Evolutionary conservation across 2,888 invertebrate genomes (phyloP).

Genomic region (Mimachlamys varia): DNA sequence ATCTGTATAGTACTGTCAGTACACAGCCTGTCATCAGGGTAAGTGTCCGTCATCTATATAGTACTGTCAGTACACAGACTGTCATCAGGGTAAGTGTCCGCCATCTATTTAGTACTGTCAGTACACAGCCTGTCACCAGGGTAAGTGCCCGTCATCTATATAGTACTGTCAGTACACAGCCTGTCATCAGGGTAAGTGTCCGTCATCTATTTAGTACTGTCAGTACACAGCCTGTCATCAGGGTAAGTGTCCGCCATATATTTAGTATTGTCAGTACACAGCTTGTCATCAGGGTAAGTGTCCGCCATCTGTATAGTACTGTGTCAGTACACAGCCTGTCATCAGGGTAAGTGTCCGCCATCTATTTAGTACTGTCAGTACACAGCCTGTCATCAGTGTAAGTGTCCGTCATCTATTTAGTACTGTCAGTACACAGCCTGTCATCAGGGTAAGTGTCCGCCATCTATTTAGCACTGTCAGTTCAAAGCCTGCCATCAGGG

Average conservation of each 20-base stretch:
- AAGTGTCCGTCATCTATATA: not conserved
- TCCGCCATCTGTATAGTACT: no score
- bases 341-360: slow-evolving; percentile 47
- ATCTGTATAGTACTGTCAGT: slow-evolving; percentile 43
- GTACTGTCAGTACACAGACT: slow-evolving; percentile 52
- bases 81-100: slow-evolving; percentile 51
- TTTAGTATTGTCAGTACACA: slow-evolving; percentile 45
- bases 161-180: slow-evolving; percentile 50
- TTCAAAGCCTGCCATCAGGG: slow-evolving; percentile 55
- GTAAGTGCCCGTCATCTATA: slow-evolving; percentile 38
- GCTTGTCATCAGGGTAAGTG: slow-evolving; percentile 55
- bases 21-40: slow-evolving; percentile 56
- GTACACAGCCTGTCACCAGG: slow-evolving; percentile 53
- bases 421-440: slow-evolving; percentile 55
- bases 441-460: slow-evolving; percentile 49
- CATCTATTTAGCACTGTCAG: slow-evolving; percentile 43
- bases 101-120: slow-evolving; percentile 42
- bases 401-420: not conserved
- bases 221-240: slow-evolving; percentile 52
- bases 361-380: slow-evolving; percentile 46
- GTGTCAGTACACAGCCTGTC: slow-evolving; percentile 54
- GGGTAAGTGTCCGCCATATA: slow-evolving; percentile 45
- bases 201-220: slow-evolving; percentile 39
- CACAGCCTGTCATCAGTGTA: slow-evolving; percentile 55
- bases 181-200: slow-evolving; percentile 53